Evolutionary conservation across 2,888 invertebrate genomes (phyloP).

Genomic region (Oscheius sp.): DNA sequence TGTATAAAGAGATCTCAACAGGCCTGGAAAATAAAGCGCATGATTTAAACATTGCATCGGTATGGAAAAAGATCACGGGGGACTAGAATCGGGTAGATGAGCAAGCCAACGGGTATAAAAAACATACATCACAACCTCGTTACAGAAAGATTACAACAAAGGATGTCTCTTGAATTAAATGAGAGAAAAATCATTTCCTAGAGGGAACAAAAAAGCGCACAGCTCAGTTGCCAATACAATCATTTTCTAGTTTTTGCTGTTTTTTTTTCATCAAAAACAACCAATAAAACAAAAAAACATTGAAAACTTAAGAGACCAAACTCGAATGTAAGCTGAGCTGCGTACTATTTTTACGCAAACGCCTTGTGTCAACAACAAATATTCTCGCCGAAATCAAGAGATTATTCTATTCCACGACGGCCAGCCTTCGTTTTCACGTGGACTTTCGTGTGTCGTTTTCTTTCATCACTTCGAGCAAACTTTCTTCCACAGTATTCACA

Average conservation of each 20-base stretch:
- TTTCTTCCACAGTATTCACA: slow-evolving; percentile 97
- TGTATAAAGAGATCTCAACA: background rate
- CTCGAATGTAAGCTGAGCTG: background rate
- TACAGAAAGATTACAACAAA: background rate
- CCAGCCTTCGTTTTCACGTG: slow-evolving; percentile 37
- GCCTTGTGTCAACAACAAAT: background rate
- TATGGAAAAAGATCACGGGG: background rate
- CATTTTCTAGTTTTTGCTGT: background rate
- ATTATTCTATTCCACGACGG: slow-evolving; percentile 9
- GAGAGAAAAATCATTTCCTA: no score
- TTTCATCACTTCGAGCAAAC: slow-evolving; percentile 95
- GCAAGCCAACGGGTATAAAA: slow-evolving; percentile 11
- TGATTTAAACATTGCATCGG: slow-evolving; percentile 6
- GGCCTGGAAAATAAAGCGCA: background rate
- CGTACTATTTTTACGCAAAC: background rate
- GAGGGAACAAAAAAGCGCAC: no score
- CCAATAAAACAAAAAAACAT: background rate
- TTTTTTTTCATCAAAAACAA: background rate
- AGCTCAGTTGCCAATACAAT: background rate
- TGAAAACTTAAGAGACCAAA: no score
- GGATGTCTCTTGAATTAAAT: background rate
- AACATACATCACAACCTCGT: slow-evolving; percentile 23
- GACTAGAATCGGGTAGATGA: slow-evolving; percentile 15
- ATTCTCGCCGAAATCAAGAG: background rate
- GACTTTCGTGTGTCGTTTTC: slow-evolving; percentile 98